Conservation (phyloP, 1,140 invertebrate genomes). For the Theocolax elegans region DNA sequence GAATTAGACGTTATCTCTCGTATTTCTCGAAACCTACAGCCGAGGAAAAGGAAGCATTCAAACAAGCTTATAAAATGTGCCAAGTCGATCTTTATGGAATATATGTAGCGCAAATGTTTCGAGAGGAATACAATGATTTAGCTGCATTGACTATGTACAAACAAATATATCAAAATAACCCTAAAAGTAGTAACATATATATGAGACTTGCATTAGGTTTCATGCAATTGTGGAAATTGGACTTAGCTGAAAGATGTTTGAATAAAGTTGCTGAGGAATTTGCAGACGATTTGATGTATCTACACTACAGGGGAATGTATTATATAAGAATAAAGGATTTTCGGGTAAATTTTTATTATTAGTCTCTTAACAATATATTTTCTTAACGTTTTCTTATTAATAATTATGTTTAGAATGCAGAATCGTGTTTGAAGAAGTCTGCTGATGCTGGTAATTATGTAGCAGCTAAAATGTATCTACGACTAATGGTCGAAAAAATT, state of each 20-base stretch:
- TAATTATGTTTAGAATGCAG: too few relatives aligned
- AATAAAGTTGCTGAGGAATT: background rate
- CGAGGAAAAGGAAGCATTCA: background rate
- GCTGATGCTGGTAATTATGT: too few relatives aligned
- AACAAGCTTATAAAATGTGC: background rate
- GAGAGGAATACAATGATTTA: background rate
- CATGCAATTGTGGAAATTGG: background rate
- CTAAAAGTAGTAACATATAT: background rate
- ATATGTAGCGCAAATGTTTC: background rate
- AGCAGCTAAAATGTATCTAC: too few relatives aligned
- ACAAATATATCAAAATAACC: background rate
- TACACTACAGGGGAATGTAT: background rate
- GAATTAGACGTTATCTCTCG: background rate
- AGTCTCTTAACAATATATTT: too few relatives aligned
- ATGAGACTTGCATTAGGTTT: background rate
- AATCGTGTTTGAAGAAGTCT: too few relatives aligned
- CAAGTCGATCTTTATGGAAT: background rate
- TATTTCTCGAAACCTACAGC: background rate
- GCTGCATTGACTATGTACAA: background rate
- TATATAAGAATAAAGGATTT: background rate
- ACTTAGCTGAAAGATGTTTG: background rate
- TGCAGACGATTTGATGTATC: background rate
- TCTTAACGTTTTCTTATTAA: too few relatives aligned
- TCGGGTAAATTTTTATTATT: too few relatives aligned
- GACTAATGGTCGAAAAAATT: too few relatives aligned